Base-by-base conservation (phyloP, 2,888 invertebrate genomes). In the Ectobius pallidus region DNA sequence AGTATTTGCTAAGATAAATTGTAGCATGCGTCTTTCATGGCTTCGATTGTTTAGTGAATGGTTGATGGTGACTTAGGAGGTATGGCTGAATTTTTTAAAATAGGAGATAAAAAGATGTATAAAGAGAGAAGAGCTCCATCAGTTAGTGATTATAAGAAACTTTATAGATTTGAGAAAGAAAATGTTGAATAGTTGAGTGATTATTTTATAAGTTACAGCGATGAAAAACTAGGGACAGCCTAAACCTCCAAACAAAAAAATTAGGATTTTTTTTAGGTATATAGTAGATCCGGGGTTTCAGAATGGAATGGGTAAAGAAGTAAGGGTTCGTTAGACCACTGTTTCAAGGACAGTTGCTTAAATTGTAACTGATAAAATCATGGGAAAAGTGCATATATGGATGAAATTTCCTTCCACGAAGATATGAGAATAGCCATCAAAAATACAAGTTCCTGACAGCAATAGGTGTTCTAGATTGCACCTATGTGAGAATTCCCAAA, bases 391-490 rank as follows among this genome's bases (percentile, higher is more conserved):
- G 20, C 52, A 3, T n/a, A 2, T n/a, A 52, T 3, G 20, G 2
- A n/a, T 20, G n/a, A 20, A 2, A 2, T 11, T 20, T 52, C 3
- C 9, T 20, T 3, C 22, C 3, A 3, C 11, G 9, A 52, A 52
- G 3, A 18, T 11, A 11, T n/a, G 3, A 20, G n/a, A 20, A 9
- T 9, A 20, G 52, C n/a, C 52, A 52, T 3, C 2, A 52, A 3
- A 52, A 3, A 11, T 52, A 11, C 9, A 52, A 18, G 20, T 52
- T 52, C 9, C 52, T 22, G 22, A 20, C 11, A 20, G 52, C 9
- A 52, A 52, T 52, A 20, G 52, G 52, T 20, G 52, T 9, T 3
- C 52, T 52, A 52, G 52, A 52, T 20, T 52, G 52, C 52, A 52
- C 52, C 2, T 2, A 11, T 11, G 22, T 52, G 22, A 52, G 20